Evolutionary conservation across 2,888 invertebrate species (phyloP).

Genomic region (Tholera decimalis): DNA sequence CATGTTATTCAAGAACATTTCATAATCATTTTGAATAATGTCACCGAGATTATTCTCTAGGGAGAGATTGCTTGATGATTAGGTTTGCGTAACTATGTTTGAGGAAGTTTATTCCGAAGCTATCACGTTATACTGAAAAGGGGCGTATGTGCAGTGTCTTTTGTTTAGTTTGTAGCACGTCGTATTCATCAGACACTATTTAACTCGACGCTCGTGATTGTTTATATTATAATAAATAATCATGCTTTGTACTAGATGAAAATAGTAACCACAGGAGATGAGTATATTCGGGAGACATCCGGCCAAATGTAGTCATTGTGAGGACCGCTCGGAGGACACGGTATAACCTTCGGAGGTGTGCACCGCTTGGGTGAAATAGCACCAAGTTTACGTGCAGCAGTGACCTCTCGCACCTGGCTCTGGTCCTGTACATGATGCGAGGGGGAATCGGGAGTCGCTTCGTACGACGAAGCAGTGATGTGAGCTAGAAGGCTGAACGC

Average conservation of each 20-base stretch:
- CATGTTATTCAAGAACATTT: conserved; percentile 59
- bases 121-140: conserved; percentile 30
- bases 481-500: too few species aligned
- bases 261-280: not conserved
- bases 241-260: not conserved
- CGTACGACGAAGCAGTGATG: too few species aligned
- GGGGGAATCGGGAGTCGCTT: too few species aligned
- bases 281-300: too few species aligned
- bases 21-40: conserved; percentile 64
- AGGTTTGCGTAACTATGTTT: conserved; percentile 48
- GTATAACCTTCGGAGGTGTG: too few species aligned
- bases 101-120: conserved; percentile 26
- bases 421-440: too few species aligned
- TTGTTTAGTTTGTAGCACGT: conserved; percentile 17
- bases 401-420: too few species aligned
- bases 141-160: not conserved
- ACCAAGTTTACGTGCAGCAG: too few species aligned
- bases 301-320: too few species aligned
- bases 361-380: too few species aligned
- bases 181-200: not conserved
- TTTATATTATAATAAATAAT: not conserved
- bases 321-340: too few species aligned
- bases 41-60: conserved; percentile 49
- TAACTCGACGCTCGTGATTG: not conserved
- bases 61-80: conserved; percentile 54